Evolutionary conservation across 1,140 invertebrate species (phyloP).

Genomic region (Pseudachorutes palmiensis): DNA sequence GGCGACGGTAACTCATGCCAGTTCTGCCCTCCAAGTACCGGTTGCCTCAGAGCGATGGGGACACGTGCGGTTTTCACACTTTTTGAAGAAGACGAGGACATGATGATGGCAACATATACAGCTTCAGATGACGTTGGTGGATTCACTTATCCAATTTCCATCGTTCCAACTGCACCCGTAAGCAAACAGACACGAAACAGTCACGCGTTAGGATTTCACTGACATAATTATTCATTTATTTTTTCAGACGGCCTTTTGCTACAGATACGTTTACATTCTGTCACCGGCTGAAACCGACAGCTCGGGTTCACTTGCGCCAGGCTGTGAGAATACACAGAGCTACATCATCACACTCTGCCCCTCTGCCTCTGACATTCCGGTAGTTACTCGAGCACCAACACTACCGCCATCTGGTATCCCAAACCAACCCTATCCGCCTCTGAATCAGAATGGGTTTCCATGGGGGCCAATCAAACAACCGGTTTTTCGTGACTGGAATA

Average conservation of each 20-base stretch:
- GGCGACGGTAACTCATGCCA: not conserved
- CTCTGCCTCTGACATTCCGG: too few species aligned
- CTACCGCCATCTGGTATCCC: too few species aligned
- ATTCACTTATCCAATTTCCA: not conserved
- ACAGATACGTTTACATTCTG: too few species aligned
- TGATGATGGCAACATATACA: not conserved
- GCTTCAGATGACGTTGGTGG: not conserved
- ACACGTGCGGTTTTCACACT: not conserved
- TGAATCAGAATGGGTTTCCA: not conserved
- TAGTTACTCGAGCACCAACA: too few species aligned
- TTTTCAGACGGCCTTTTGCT: not conserved
- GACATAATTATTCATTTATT: too few species aligned
- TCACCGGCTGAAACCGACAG: too few species aligned
- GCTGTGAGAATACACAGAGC: too few species aligned
- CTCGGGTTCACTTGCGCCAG: too few species aligned
- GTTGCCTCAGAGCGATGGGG: not conserved
- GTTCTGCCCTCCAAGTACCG: not conserved
- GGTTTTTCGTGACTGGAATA: not conserved
- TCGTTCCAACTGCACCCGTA: not conserved
- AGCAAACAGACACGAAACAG: too few species aligned
- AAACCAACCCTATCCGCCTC: not conserved
- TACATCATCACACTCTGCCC: too few species aligned
- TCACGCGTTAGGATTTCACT: too few species aligned
- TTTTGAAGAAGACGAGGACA: not conserved
- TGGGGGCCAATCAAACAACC: not conserved